phyloP scores from a whole-genome alignment of 2,797 vertebrate genomes.

The Rallus crepitans region DNA sequence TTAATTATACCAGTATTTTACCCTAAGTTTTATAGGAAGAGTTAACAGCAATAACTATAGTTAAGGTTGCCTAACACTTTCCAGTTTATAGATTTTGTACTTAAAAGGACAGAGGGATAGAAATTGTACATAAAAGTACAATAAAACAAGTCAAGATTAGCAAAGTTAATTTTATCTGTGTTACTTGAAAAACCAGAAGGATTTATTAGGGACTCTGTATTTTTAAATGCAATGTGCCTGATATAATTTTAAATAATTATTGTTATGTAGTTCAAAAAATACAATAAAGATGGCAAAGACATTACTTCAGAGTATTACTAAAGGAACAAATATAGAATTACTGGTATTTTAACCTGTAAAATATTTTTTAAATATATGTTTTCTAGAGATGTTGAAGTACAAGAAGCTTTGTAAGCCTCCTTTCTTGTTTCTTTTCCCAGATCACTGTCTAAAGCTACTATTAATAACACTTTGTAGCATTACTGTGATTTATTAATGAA shows the following conservation, averaged over 20 bases:
- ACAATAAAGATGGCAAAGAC: constrained; percentile 63
- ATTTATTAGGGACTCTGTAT: constrained; percentile 67
- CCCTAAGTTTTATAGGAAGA: constrained; percentile 32
- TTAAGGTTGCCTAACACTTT: constrained; percentile 61
- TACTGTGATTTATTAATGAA: constrained; percentile 74
- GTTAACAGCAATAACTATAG: constrained; percentile 39
- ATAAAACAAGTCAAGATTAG: constrained; percentile 74
- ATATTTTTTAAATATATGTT: constrained; percentile 68
- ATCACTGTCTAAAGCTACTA: constrained; percentile 38
- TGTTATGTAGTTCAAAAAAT: constrained; percentile 67
- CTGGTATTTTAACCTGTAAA: constrained; percentile 70
- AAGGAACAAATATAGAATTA: constrained; percentile 75
- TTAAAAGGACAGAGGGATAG: constrained; percentile 20
- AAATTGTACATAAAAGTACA: constrained; percentile 14
- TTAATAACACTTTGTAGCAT: constrained; percentile 66
- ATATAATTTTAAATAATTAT: constrained; percentile 76
- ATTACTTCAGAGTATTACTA: constrained; percentile 71
- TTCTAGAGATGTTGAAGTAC: constrained; percentile 50
- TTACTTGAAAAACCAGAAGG: constrained; percentile 48
- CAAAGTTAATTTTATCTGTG: constrained; percentile 62
- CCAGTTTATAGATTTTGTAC: constrained; percentile 4
- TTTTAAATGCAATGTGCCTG: constrained; percentile 50
- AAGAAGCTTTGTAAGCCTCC: not conserved
- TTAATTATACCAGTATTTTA: constrained; percentile 48
- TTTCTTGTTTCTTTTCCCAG: constrained; percentile 59